Conservation (phyloP, 2,888 invertebrate genomes). For the Aleiodes testaceus region DNA sequence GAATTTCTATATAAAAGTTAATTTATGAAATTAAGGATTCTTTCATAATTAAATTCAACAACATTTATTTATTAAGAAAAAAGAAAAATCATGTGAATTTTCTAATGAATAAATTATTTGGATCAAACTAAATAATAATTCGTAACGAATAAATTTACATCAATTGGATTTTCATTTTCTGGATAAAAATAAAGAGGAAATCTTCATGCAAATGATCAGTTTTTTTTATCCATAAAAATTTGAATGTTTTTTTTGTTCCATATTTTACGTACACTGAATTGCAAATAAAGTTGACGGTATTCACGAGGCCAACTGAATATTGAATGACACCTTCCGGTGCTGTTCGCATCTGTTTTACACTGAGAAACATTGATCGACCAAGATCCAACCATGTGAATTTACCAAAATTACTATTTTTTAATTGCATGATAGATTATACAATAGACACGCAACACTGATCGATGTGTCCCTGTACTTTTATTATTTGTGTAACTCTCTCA, state of each 20-base stretch:
- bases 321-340: not conserved
- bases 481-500: conserved; percentile 11
- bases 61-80: too few species aligned
- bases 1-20: too few species aligned
- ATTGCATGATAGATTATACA: conserved; percentile 4
- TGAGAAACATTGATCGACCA: not conserved
- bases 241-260: conserved; percentile 11
- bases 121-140: not conserved
- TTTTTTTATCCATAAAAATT: conserved; percentile 4
- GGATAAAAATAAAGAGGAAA: not conserved
- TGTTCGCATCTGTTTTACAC: conserved; percentile 7
- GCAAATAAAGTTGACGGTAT: conserved; percentile 3
- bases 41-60: too few species aligned
- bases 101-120: too few species aligned
- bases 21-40: too few species aligned
- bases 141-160: not conserved
- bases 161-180: not conserved
- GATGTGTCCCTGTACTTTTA: conserved; percentile 1
- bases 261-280: conserved; percentile 12
- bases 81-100: too few species aligned
- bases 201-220: not conserved
- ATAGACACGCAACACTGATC: conserved; percentile 22
- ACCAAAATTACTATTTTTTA: not conserved
- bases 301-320: conserved; percentile 16
- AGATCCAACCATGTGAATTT: not conserved